Conservation (phyloP, 2,888 invertebrate species). For the Hirtodrosophila trivittata region DNA sequence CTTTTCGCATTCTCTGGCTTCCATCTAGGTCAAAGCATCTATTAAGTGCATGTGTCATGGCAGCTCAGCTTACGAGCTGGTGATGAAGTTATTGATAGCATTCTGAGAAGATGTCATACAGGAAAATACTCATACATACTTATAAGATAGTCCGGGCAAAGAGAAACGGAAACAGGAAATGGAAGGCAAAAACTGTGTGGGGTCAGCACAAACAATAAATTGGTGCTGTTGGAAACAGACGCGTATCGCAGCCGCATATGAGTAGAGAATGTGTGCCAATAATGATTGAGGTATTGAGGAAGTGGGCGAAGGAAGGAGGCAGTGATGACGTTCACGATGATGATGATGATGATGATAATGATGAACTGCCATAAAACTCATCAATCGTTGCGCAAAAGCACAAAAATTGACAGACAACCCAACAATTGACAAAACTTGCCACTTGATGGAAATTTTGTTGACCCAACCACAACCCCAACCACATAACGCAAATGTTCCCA, state of each 20-base stretch:
- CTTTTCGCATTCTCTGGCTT: slow-evolving; percentile 24
- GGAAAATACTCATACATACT: slow-evolving; percentile 6
- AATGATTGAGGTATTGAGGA: background rate
- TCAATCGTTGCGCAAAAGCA: slow-evolving; percentile 46
- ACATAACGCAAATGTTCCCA: background rate
- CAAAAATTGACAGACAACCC: slow-evolving; percentile 28
- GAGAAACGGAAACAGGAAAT: slow-evolving; percentile 26
- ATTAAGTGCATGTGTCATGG: slow-evolving; percentile 46
- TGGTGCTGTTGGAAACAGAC: slow-evolving; percentile 7
- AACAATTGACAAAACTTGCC: slow-evolving; percentile 68
- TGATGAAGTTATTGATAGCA: slow-evolving; percentile 65
- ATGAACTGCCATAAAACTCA: slow-evolving; percentile 32
- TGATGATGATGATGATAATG: slow-evolving; percentile 1
- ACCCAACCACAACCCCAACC: slow-evolving; percentile 6
- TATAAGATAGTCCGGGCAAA: background rate
- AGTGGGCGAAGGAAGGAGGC: no score
- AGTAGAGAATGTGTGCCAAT: slow-evolving; percentile 32
- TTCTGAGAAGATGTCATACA: slow-evolving; percentile 10
- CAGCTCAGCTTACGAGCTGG: slow-evolving; percentile 24
- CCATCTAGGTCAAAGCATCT: slow-evolving; percentile 53
- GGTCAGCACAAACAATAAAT: slow-evolving; percentile 27
- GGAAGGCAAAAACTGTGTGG: slow-evolving; percentile 16
- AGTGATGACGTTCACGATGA: no score
- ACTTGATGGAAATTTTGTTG: slow-evolving; percentile 14
- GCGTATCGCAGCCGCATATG: slow-evolving; percentile 20